Conservation (phyloP, 2,113 vertebrate species). For the Protobothrops mucrosquamatus region DNA sequence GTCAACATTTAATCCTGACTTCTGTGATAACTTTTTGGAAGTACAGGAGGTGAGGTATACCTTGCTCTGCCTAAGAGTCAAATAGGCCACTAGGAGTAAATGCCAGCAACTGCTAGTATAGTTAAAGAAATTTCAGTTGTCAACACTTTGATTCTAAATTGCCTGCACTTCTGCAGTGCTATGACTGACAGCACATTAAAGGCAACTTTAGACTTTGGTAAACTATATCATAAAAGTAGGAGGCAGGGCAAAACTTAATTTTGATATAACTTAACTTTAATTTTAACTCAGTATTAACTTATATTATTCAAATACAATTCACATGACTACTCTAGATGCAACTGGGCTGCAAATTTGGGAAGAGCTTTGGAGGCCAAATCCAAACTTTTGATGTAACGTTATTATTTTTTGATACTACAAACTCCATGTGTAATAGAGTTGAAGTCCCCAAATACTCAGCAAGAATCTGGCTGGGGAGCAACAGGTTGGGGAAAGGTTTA, state of each 20-base stretch:
- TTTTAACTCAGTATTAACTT: background rate
- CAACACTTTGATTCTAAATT: background rate
- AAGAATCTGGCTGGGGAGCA: background rate
- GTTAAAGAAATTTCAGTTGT: background rate
- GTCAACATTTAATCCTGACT: background rate
- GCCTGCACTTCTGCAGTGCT: background rate
- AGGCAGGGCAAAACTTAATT: background rate
- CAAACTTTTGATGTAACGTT: background rate
- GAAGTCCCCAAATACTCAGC: background rate
- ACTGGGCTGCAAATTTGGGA: background rate
- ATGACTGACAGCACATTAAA: background rate
- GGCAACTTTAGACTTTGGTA: background rate
- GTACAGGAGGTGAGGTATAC: background rate
- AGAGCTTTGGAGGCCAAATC: background rate
- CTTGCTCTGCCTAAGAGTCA: background rate
- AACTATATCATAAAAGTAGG: background rate
- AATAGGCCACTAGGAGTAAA: background rate
- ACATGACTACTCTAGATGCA: background rate
- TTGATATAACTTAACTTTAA: background rate
- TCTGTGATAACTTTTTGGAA: background rate
- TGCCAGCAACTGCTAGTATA: background rate
- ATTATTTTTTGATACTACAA: background rate
- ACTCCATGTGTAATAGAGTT: background rate
- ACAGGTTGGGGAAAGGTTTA: background rate
- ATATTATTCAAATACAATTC: background rate